Evolutionary conservation across 2,113 vertebrate genomes (phyloP).

Genomic region (Globicephala melas): DNA sequence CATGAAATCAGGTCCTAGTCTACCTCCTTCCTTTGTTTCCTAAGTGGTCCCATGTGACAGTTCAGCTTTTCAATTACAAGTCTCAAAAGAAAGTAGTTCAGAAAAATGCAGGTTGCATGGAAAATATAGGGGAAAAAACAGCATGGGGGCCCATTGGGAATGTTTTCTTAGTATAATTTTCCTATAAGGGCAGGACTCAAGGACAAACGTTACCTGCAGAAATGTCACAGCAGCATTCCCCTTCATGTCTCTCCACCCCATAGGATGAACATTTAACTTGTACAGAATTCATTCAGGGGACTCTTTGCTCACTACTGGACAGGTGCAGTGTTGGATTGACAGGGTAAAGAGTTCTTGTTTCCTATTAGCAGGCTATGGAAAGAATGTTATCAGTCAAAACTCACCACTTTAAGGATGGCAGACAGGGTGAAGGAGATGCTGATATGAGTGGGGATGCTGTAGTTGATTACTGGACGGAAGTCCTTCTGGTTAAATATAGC

Average conservation of each 20-base stretch:
- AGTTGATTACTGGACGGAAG: conserved; percentile 83
- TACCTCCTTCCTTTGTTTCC: not conserved
- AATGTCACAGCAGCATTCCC: not conserved
- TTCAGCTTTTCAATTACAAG: not conserved
- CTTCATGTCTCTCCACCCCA: not conserved
- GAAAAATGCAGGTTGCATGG: not conserved
- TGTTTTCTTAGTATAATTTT: not conserved
- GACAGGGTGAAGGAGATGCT: conserved; percentile 90
- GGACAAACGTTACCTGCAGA: not conserved
- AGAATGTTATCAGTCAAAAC: conserved; percentile 37
- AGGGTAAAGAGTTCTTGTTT: not conserved
- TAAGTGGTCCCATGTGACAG: not conserved
- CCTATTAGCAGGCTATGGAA: not conserved
- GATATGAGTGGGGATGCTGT: conserved; percentile 83
- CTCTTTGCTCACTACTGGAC: not conserved
- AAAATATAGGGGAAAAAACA: not conserved
- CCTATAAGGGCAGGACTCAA: not conserved
- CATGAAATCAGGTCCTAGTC: not conserved
- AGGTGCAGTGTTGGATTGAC: not conserved
- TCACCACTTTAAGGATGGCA: conserved; percentile 86
- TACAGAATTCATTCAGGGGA: not conserved
- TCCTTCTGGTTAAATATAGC: conserved; percentile 81
- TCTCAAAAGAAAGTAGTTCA: not conserved
- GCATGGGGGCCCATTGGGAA: not conserved
- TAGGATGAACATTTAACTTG: not conserved